A percentile compares a stretch with the other conserved stretches of the same genome.
Conservation (phyloP, 1,140 invertebrate species). For the Drosophila takahashii region DNA sequence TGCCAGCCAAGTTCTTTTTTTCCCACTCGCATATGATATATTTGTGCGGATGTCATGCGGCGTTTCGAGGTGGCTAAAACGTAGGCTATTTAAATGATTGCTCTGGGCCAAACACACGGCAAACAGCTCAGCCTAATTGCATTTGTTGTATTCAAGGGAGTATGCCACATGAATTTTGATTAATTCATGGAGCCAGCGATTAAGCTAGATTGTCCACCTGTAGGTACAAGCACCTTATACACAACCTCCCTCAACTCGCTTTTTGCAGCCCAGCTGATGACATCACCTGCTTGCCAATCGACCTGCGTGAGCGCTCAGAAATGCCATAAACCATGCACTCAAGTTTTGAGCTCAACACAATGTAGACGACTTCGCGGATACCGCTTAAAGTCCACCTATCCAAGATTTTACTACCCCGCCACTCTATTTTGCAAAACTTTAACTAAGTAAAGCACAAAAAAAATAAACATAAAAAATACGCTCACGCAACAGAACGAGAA, state of each 20-base stretch:
- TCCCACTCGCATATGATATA: constrained; percentile 38
- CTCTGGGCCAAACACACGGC: constrained; percentile 8
- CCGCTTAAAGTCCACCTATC: constrained; percentile 18
- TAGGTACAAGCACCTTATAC: background rate
- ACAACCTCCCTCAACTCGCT: constrained; percentile 5
- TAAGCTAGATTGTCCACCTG: constrained; percentile 38
- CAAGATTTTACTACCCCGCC: background rate
- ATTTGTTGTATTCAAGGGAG: constrained; percentile 27
- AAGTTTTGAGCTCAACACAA: constrained; percentile 19
- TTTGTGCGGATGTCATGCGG: constrained; percentile 29
- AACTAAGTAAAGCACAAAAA: constrained; percentile 8
- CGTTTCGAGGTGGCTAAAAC: constrained; percentile 41
- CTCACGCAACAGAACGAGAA: constrained; percentile 26
- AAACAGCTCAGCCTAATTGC: constrained; percentile 46
- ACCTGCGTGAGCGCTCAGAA: constrained; percentile 38
- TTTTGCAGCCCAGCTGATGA: constrained; percentile 11
- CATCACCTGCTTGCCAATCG: constrained; percentile 32
- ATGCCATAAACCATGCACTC: constrained; percentile 46
- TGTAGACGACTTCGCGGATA: constrained; percentile 34
- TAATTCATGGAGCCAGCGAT: constrained; percentile 42
- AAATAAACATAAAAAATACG: background rate
- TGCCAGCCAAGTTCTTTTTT: constrained; percentile 26
- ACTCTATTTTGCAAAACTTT: constrained; percentile 3
- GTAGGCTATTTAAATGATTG: constrained; percentile 59
- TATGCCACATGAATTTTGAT: constrained; percentile 51